A percentile compares a stretch with the other conserved stretches of the same genome.
Evolutionary conservation across 2,113 vertebrate genomes (phyloP).

Genomic region (Merops nubicus): DNA sequence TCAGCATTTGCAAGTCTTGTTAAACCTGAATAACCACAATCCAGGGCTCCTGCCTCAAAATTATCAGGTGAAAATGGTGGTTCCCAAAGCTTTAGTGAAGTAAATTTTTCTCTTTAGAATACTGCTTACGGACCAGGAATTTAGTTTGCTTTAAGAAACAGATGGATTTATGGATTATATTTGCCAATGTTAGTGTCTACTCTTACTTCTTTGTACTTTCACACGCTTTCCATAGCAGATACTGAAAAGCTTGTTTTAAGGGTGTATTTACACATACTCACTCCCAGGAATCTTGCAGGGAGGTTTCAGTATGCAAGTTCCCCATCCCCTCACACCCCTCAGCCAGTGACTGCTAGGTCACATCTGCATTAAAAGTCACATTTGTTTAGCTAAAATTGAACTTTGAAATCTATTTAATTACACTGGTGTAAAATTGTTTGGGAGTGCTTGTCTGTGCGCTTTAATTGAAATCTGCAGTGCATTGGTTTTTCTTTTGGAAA

Average conservation of each 20-base stretch:
- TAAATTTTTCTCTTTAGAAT: neutral
- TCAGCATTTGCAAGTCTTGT: constrained; percentile 7
- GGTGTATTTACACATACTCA: neutral
- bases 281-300: neutral
- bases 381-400: neutral
- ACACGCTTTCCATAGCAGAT: neutral
- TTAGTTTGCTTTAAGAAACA: neutral
- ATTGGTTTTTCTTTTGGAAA: neutral
- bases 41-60: neutral
- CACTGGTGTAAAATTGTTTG: neutral
- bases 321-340: neutral
- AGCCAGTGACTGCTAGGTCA: neutral
- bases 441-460: neutral
- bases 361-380: neutral
- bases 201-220: neutral
- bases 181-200: neutral
- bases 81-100: neutral
- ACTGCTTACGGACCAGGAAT: neutral
- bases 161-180: neutral
- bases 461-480: neutral
- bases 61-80: neutral
- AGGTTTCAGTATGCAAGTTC: neutral
- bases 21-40: constrained; percentile 60
- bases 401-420: neutral
- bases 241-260: neutral